Conservation (phyloP, 2,113 vertebrate genomes). For the Anas platyrhynchos region DNA sequence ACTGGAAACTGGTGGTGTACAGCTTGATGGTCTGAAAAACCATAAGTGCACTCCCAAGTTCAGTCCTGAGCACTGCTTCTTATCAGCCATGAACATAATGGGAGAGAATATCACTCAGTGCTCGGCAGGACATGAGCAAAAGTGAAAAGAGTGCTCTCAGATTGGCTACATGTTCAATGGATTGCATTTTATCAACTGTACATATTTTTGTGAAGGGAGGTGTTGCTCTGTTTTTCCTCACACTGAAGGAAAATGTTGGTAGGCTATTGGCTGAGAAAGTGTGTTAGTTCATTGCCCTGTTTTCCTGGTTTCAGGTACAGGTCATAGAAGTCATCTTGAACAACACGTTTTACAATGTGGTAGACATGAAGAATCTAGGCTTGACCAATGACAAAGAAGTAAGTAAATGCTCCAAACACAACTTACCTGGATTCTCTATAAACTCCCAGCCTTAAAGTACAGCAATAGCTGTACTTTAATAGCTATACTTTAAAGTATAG, state of each 20-base stretch:
- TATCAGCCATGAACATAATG: background rate
- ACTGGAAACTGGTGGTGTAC: conserved; percentile 19
- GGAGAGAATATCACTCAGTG: background rate
- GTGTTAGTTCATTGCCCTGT: background rate
- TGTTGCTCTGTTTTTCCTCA: background rate
- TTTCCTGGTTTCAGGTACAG: conserved; percentile 84
- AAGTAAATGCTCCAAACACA: conserved; percentile 59
- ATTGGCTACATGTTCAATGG: background rate
- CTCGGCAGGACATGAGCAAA: background rate
- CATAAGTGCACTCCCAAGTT: background rate
- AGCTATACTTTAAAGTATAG: background rate
- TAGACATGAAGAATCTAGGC: conserved; percentile 93
- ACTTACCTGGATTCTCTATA: background rate
- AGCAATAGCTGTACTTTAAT: background rate
- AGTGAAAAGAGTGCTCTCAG: background rate
- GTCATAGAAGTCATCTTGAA: conserved; percentile 91
- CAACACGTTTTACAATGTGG: conserved; percentile 90
- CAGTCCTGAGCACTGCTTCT: background rate
- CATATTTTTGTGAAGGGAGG: fast-evolving
- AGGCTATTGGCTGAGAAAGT: background rate
- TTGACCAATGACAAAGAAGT: conserved; percentile 91
- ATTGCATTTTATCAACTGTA: background rate
- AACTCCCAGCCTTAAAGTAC: background rate
- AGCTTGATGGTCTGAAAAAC: conserved; percentile 41
- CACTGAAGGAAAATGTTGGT: background rate